Conservation (phyloP, 2,888 invertebrate genomes). For the Hirtodrosophila confusa region DNA sequence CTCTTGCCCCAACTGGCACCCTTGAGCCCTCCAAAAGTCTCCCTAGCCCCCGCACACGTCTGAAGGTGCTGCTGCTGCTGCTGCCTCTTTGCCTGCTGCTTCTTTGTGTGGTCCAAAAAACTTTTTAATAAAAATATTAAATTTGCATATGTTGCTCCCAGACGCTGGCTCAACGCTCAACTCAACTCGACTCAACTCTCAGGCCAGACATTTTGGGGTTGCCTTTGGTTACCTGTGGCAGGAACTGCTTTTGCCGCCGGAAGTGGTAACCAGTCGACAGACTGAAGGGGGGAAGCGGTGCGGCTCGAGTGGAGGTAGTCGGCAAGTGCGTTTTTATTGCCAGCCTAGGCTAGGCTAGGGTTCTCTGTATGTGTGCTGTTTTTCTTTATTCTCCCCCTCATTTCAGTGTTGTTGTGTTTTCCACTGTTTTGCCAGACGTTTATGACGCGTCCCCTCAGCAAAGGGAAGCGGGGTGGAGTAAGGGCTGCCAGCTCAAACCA, state of each 20-base stretch:
- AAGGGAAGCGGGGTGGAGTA: background rate
- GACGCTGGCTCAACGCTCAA: slow-evolving; percentile 28
- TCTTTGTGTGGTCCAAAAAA: slow-evolving; percentile 67
- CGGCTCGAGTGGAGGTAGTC: slow-evolving; percentile 9
- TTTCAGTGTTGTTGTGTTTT: slow-evolving; percentile 21
- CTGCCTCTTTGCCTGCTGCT: slow-evolving; percentile 29
- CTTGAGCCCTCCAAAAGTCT: no score
- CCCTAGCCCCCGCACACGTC: slow-evolving; percentile 4
- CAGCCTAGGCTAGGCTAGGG: slow-evolving; percentile 38
- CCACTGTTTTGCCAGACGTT: slow-evolving; percentile 44
- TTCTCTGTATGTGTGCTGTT: slow-evolving; percentile 8
- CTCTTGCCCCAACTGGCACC: background rate
- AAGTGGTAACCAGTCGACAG: slow-evolving; percentile 67
- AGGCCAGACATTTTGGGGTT: slow-evolving; percentile 64
- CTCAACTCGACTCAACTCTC: slow-evolving; percentile 15
- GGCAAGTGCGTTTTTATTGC: slow-evolving; percentile 65
- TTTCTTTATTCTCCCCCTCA: slow-evolving; percentile 6
- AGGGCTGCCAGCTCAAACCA: slow-evolving; percentile 46
- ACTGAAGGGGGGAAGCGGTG: slow-evolving; percentile 5
- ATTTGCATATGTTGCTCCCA: slow-evolving; percentile 76
- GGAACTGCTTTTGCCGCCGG: slow-evolving; percentile 67
- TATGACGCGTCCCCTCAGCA: slow-evolving; percentile 32
- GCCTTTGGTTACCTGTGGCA: slow-evolving; percentile 69
- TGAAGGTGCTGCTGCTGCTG: slow-evolving; percentile 21
- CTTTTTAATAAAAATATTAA: slow-evolving; percentile 80